Conservation (phyloP, 2,888 invertebrate genomes). For the Drosophila barbarae region DNA sequence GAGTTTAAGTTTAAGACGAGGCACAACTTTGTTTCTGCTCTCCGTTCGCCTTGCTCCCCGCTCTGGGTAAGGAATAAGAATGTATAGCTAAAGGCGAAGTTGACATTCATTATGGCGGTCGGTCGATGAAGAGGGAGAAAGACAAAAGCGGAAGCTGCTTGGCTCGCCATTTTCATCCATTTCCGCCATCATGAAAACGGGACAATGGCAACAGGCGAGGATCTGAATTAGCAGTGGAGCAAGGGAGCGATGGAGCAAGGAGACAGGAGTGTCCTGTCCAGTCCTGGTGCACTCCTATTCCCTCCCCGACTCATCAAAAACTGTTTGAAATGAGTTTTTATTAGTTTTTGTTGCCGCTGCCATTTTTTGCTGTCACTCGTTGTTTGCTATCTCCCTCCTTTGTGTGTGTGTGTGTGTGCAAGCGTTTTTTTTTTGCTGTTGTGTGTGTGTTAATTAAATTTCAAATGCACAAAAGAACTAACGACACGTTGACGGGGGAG, state of each 20-base stretch:
- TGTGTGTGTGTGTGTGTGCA: conserved; percentile 14
- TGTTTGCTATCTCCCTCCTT: conserved; percentile 38
- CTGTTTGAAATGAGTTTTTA: conserved; percentile 72
- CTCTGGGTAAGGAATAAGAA: conserved; percentile 11
- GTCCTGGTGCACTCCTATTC: conserved; percentile 8
- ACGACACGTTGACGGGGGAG: conserved; percentile 44
- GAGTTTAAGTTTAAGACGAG: conserved; percentile 43
- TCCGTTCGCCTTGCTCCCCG: neutral
- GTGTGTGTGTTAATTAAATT: conserved; percentile 67
- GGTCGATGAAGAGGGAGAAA: conserved; percentile 26
- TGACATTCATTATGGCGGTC: conserved; percentile 67
- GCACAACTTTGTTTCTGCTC: conserved; percentile 32
- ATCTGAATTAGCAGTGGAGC: conserved; percentile 61
- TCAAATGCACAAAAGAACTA: conserved; percentile 66
- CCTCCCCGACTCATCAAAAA: conserved; percentile 61
- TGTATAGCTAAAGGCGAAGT: conserved; percentile 51
- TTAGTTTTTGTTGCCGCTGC: conserved; percentile 58
- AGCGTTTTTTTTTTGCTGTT: conserved; percentile 17
- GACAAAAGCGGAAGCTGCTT: conserved; percentile 42
- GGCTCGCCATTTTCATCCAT: conserved; percentile 47
- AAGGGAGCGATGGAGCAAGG: neutral
- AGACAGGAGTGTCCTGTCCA: conserved; percentile 41
- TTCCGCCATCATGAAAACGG: conserved; percentile 33
- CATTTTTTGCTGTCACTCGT: conserved; percentile 37
- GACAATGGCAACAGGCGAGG: conserved; percentile 67